Evolutionary conservation across 92 coral and sea anemone genomes (phyloP), one percentile per base, ranked within the genome.

Genomic region (Actinernus sp.): DNA sequence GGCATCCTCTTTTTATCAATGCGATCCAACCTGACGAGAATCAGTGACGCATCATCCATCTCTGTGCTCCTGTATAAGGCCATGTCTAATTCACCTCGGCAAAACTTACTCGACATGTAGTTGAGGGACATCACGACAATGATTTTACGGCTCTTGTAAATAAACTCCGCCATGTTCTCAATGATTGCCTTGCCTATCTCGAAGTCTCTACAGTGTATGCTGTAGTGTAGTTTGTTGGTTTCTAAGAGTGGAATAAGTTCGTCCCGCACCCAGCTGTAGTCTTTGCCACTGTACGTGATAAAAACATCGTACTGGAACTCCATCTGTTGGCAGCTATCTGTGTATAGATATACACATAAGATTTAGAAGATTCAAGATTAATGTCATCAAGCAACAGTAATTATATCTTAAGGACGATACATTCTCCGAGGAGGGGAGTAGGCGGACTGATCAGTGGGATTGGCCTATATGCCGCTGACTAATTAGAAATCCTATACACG

Each of bases 201-300:
- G 14, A 82, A 82, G 25, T 82, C 81, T 14, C 78, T 76, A 7
- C 46, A 74, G 52, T 74, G 73, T 6, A 82, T 55, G 31, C 67
- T 49, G 58, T 69, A 74, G 2, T 37, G 22, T 27, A 82, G 1
- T 26, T 33, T 14, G 33, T 66, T 32, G 38, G 51, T 26, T 12
- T 82, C 61, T 7, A 82, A 45, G 14, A 74, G 19, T 9, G 65
- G 58, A 25, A 39, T 46, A 4, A 82, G 28, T 17, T 21, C 19
- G 5, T 77, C 34, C 19, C 68, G 28, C 6, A 88, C 50, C 95
- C 95, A 88, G 0, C 36, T 68, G 37, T 60, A 68, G 37, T 88
- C 86, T 46, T 84, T 77, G 28, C 87, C 52, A 30, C 95, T 84
- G 81, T 84, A 88, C 3, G 95, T 70, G 26, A 88, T 40, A 41